Conservation (phyloP, 2,888 invertebrate genomes). For the Habroteleia sp. region DNA sequence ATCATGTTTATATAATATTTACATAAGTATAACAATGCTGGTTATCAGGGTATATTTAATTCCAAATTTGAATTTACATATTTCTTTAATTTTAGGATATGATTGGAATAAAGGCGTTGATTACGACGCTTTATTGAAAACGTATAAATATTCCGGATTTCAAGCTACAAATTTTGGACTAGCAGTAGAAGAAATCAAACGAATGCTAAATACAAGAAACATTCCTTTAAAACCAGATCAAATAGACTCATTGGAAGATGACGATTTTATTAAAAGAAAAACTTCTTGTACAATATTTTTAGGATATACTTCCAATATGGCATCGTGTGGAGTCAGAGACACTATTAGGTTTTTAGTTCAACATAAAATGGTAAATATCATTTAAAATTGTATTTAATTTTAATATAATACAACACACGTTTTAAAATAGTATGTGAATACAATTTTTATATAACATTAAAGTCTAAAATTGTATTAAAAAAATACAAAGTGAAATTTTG, state of each 20-base stretch:
- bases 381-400: too few relatives aligned
- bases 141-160: conserved; percentile 93
- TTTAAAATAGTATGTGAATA: too few relatives aligned
- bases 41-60: too few relatives aligned
- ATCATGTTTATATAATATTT: not conserved
- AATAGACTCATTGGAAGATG: conserved; percentile 87
- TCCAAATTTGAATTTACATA: conserved; percentile 13
- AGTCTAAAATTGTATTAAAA: too few relatives aligned
- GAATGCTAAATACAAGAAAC: conserved; percentile 88
- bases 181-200: conserved; percentile 94
- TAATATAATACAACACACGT: too few relatives aligned
- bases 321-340: conserved; percentile 96
- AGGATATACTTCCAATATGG: conserved; percentile 98
- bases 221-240: conserved; percentile 86
- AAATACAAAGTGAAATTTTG: too few relatives aligned
- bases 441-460: too few relatives aligned
- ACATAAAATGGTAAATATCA: conserved; percentile 85
- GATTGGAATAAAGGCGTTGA: conserved; percentile 96
- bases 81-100: conserved; percentile 85
- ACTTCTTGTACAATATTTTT: conserved; percentile 96
- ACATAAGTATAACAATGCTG: too few relatives aligned
- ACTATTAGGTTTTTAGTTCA: conserved; percentile 93
- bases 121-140: conserved; percentile 90
- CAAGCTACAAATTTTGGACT: conserved; percentile 97
- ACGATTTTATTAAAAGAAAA: conserved; percentile 89